Evolutionary conservation across 2,888 invertebrate species (phyloP), one percentile per base, ranked within the genome.

Genomic region (Apomyelois bistriatella): DNA sequence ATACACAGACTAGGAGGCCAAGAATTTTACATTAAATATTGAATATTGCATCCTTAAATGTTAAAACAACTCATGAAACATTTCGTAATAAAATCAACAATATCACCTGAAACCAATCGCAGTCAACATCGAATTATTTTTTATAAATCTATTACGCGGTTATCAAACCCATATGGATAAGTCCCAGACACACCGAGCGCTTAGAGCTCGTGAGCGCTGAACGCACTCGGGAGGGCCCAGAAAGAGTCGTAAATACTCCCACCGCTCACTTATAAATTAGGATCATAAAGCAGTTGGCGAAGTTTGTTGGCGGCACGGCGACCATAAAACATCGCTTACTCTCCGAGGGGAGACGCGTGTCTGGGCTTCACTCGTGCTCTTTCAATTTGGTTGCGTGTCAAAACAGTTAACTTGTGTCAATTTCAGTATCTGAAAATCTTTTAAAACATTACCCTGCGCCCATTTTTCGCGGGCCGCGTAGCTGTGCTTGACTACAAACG

Each of bases 181-280:
- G 41, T 32, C 42, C 15, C 17, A 22, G 37, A 32, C 52, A 49
- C 53, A 52, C 15, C 54, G 36, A 30, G 43, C 30, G 56, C 50
- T 53, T 54, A 54, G 55, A 38, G 56, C 55, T 54, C 54, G 57
- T 52, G 52, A 58, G 54, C 52, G 64, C 66, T 75, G 80, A 86
- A 82, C 82, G 80, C 89, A 85, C 88, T 68, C 76, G 82, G 80
- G 87, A 85, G 74, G 71, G 74, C 70, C 62, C 79, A 79, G 83
- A 86, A 88, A 88, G 88, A 86, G 84, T 82, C 83, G 79, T 84
- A 84, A 84, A 83, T 82, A 83, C 82, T 77, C 77, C 72, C 82
- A 82, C 74, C 82, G 85, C 85, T 87, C 84, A 88, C 89, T 90
- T 90, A 90, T 89, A 90, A 90, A 90, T 90, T 90, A 89, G 89